Percentiles rank a stretch among this genome's conserved stretches.
Evolutionary conservation across 2,797 vertebrate genomes (phyloP).

Genomic region (Paguma larvata): DNA sequence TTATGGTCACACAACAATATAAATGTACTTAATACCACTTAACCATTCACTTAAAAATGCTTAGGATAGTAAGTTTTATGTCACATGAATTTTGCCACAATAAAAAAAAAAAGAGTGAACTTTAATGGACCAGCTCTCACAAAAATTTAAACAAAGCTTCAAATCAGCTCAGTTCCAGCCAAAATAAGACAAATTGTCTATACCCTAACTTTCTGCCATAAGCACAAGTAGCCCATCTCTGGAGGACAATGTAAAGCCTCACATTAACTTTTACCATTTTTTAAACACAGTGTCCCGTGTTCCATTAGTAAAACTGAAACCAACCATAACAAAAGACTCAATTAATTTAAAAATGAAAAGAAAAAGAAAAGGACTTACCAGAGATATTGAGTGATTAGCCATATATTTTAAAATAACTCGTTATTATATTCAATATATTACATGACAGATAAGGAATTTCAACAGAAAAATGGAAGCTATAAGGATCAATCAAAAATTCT

Average conservation of each 20-base stretch:
- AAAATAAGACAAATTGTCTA: slow-evolving; percentile 29
- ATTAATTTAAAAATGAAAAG: not conserved
- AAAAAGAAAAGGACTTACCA: not conserved
- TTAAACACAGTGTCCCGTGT: not conserved
- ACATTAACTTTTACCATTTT: slow-evolving; percentile 32
- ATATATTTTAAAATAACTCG: slow-evolving; percentile 56
- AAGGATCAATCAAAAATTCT: slow-evolving; percentile 53
- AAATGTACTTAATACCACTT: not conserved
- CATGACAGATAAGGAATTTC: slow-evolving; percentile 44
- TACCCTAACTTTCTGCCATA: slow-evolving; percentile 34
- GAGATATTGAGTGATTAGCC: slow-evolving; percentile 37
- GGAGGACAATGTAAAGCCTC: slow-evolving; percentile 39
- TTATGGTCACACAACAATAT: not conserved
- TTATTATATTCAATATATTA: slow-evolving; percentile 61
- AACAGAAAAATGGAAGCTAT: slow-evolving; percentile 24
- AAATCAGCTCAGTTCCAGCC: not conserved
- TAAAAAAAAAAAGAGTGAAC: not conserved
- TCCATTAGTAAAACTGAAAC: slow-evolving; percentile 54
- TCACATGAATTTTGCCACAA: slow-evolving; percentile 18
- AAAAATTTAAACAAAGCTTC: slow-evolving; percentile 53
- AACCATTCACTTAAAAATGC: not conserved
- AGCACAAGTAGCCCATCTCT: slow-evolving; percentile 49
- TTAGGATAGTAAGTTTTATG: not conserved
- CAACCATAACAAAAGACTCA: slow-evolving; percentile 22
- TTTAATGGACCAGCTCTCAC: not conserved